Evolutionary conservation across 2,888 invertebrate genomes (phyloP).

Genomic region (Ornithoptera priamus): DNA sequence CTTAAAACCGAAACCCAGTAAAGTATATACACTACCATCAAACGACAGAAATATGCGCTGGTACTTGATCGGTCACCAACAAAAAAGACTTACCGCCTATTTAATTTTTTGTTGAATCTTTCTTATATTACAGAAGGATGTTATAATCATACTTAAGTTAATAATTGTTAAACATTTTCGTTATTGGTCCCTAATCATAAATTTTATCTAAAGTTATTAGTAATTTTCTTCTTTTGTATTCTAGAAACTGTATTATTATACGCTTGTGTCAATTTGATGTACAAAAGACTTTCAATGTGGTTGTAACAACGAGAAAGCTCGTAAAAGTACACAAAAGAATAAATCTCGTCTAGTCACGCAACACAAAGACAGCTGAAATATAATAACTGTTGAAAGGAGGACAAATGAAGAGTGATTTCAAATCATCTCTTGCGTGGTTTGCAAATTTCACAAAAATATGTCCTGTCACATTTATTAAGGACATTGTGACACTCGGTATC

Average conservation of each 20-base stretch:
- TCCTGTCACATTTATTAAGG: constrained; percentile 13
- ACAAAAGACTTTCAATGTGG: constrained; percentile 16
- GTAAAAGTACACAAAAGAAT: constrained; percentile 26
- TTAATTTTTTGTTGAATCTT: no score
- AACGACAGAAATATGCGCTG: no score
- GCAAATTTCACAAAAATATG: constrained; percentile 9
- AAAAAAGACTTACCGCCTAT: no score
- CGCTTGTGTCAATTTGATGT: constrained; percentile 22
- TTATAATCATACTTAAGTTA: no score
- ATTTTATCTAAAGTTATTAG: background rate
- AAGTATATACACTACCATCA: no score
- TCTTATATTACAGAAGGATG: no score
- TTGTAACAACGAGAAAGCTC: constrained; percentile 25
- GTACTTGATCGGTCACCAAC: no score
- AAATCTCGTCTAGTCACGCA: constrained; percentile 28
- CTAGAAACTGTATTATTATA: constrained; percentile 8
- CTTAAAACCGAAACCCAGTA: no score
- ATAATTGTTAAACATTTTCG: no score
- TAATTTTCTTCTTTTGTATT: background rate
- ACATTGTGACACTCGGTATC: constrained; percentile 3
- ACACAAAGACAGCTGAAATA: constrained; percentile 24
- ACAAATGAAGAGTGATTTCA: constrained; percentile 24
- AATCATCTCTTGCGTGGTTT: constrained; percentile 17
- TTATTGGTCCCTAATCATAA: no score
- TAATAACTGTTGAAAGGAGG: constrained; percentile 21